Conservation (phyloP, 2,113 vertebrate genomes). For the Penelope pileata region DNA sequence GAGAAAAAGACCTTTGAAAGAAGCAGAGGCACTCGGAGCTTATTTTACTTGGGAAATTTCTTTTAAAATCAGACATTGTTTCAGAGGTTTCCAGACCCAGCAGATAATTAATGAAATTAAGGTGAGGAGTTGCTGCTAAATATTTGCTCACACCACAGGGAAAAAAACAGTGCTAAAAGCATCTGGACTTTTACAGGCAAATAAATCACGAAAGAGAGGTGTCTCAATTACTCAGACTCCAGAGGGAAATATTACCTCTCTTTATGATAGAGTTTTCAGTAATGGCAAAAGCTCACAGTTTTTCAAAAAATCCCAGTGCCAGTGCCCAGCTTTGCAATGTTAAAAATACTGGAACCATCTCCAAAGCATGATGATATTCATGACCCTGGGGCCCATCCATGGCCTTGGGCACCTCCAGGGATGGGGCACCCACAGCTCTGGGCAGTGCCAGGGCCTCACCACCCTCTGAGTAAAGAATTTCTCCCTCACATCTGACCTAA, state of each 20-base stretch:
- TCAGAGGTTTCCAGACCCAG: constrained; percentile 22
- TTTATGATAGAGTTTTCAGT: neutral
- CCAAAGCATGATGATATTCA: neutral
- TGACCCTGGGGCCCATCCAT: neutral
- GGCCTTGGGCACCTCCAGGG: neutral
- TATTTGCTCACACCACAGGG: constrained; percentile 63
- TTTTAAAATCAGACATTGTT: constrained; percentile 12
- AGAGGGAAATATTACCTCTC: neutral
- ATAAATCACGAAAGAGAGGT: constrained; percentile 56
- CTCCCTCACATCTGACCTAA: too few species aligned
- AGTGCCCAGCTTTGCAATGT: neutral
- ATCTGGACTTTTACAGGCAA: constrained; percentile 74
- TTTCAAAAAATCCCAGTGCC: neutral
- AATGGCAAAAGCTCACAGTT: neutral
- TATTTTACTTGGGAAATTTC: neutral
- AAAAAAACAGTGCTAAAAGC: constrained; percentile 59
- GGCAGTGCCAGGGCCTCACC: too few species aligned
- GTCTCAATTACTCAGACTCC: constrained; percentile 21
- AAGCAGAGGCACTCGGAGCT: neutral
- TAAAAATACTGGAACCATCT: neutral
- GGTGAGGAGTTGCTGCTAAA: constrained; percentile 60
- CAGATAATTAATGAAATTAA: constrained; percentile 74
- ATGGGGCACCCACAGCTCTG: neutral
- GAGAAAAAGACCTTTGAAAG: neutral
- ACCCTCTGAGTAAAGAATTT: too few species aligned